Percentiles rank a stretch among this genome's conserved stretches.
phyloP scores from a whole-genome alignment of 2,113 vertebrate species.

The Alectura lathami region DNA sequence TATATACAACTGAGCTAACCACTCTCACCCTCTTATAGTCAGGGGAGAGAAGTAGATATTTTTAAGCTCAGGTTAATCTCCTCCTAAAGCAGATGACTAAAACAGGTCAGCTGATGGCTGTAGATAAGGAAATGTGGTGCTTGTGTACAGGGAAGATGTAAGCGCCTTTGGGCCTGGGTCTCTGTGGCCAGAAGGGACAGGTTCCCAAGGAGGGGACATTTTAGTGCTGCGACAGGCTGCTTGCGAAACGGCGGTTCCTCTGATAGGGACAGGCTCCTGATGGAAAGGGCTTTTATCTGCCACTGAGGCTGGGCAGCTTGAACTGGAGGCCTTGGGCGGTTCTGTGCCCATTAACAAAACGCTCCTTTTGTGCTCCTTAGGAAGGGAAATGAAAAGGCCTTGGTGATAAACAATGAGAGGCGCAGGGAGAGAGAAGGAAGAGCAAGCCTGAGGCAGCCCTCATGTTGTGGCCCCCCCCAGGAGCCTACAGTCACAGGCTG shows the following conservation, averaged over 20 bases:
- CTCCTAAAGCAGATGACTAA: conserved; percentile 13
- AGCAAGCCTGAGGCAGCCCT: not conserved
- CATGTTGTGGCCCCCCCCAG: not conserved
- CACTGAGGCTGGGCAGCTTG: not conserved
- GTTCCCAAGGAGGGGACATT: not conserved
- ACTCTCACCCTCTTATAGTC: conserved; percentile 11
- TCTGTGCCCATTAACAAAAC: not conserved
- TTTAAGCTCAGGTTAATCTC: conserved; percentile 60
- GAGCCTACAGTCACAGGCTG: not conserved
- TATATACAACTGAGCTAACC: conserved; percentile 49
- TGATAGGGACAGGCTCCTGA: not conserved
- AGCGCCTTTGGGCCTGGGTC: not conserved
- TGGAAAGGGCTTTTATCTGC: not conserved
- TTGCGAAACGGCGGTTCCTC: not conserved
- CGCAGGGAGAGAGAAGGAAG: not conserved
- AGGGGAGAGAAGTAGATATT: conserved; percentile 33
- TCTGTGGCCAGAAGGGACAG: not conserved
- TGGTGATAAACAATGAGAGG: not conserved
- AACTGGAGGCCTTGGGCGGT: accelerated
- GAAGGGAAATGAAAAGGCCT: not conserved
- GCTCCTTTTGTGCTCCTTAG: not conserved
- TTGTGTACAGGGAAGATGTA: not conserved
- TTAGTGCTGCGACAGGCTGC: not conserved
- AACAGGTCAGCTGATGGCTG: conserved; percentile 24
- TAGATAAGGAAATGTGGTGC: not conserved